Conservation (phyloP, 2,888 invertebrate species). For the Ligdia adustata region DNA sequence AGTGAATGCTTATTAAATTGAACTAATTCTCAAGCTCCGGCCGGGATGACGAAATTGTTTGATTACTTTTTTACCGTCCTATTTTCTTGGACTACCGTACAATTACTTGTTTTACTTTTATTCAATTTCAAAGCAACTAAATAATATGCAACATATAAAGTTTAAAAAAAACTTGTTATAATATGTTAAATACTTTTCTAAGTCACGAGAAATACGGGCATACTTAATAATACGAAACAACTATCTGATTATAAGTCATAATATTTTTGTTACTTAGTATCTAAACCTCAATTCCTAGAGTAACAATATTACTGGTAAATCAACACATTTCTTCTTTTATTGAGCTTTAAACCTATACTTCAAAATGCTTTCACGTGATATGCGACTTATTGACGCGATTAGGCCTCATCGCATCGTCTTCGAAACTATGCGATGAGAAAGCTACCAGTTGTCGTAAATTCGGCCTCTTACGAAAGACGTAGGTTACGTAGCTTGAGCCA, state of each 20-base stretch:
- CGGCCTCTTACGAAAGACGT: conserved; percentile 47
- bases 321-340: too few species aligned
- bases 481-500: conserved; percentile 38
- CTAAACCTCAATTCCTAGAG: too few species aligned
- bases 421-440: conserved; percentile 47
- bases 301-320: too few species aligned
- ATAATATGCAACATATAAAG: too few species aligned
- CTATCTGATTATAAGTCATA: too few species aligned
- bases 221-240: too few species aligned
- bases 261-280: too few species aligned
- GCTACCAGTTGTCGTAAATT: conserved; percentile 42
- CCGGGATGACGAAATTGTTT: conserved; percentile 26
- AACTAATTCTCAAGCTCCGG: conserved; percentile 27
- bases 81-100: conserved; percentile 9
- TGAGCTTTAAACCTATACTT: too few species aligned
- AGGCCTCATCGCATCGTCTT: conserved; percentile 31
- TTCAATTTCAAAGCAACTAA: too few species aligned
- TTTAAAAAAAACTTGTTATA: too few species aligned
- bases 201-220: too few species aligned
- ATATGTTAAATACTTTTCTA: neutral
- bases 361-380: neutral
- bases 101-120: conserved; percentile 1
- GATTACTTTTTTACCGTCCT: conserved; percentile 11
- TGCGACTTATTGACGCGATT: conserved; percentile 26
- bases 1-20: conserved; percentile 19